Evolutionary conservation across 2,888 invertebrate species (phyloP).

Genomic region (Petrophora chlorosata): DNA sequence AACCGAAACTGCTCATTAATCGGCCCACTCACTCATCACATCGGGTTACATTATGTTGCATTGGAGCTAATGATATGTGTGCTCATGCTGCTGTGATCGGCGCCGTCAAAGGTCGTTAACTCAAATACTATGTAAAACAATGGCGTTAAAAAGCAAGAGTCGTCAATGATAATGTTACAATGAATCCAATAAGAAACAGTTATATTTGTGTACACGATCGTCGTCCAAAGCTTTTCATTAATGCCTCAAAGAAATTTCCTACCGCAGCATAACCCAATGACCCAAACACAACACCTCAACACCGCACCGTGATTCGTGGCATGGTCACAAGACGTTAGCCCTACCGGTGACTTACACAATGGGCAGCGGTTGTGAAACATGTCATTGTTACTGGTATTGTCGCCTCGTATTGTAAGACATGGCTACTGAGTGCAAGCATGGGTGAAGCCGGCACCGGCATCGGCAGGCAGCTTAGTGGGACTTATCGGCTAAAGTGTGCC

Average conservation of each 20-base stretch:
- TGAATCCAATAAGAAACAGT: no score
- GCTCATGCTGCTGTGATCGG: no score
- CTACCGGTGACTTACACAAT: conserved; percentile 32
- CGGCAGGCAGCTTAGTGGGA: conserved; percentile 2
- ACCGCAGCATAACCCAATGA: not conserved
- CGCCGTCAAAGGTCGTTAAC: no score
- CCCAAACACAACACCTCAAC: conserved; percentile 4
- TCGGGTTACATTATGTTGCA: not conserved
- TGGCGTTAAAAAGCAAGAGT: no score
- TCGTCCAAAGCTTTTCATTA: no score
- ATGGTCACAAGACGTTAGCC: conserved; percentile 14
- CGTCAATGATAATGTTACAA: no score
- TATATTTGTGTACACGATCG: no score
- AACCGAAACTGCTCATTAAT: conserved; percentile 19
- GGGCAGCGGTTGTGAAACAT: conserved; percentile 48
- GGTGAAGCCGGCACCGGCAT: conserved; percentile 9
- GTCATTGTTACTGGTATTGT: conserved; percentile 24
- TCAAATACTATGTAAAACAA: no score
- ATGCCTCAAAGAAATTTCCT: no score
- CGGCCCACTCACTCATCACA: not conserved
- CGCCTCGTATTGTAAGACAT: conserved; percentile 16
- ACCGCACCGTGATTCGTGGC: not conserved
- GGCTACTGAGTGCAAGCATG: conserved; percentile 8
- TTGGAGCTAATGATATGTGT: not conserved
- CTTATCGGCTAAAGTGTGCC: conserved; percentile 6